Conservation (phyloP, 2,797 vertebrate species). For the Fistularia tabacaria region DNA sequence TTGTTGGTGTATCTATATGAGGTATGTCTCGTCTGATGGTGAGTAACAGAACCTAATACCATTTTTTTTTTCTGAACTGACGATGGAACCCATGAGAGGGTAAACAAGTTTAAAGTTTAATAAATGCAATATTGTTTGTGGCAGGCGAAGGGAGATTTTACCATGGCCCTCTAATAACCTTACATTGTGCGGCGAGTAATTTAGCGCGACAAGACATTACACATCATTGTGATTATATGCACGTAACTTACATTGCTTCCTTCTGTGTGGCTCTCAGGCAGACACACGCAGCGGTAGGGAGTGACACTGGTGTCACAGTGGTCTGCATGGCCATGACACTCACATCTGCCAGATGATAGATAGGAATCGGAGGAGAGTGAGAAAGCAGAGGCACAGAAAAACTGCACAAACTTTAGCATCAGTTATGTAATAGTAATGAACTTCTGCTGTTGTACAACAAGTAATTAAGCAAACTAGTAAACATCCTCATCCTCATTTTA, state of each 20-base stretch:
- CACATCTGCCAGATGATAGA: constrained; percentile 75
- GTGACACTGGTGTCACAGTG: constrained; percentile 74
- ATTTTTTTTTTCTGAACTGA: too few relatives aligned
- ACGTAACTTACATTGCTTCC: constrained; percentile 84
- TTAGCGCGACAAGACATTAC: not conserved
- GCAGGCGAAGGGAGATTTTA: too few relatives aligned
- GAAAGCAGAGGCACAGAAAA: not conserved
- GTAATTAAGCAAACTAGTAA: not conserved
- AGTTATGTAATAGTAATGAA: not conserved
- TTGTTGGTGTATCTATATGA: too few relatives aligned
- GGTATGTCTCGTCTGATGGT: too few relatives aligned
- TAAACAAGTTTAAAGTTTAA: too few relatives aligned
- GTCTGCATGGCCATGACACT: constrained; percentile 87
- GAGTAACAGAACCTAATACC: too few relatives aligned
- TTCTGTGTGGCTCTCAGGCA: constrained; percentile 81
- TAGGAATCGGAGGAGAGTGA: constrained; percentile 14
- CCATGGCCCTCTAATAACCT: not conserved
- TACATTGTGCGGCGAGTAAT: not conserved
- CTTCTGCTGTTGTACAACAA: too few relatives aligned
- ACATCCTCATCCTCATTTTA: constrained; percentile 2
- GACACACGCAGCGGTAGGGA: constrained; percentile 82
- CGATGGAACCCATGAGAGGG: too few relatives aligned
- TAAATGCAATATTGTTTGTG: too few relatives aligned
- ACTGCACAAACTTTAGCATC: not conserved
- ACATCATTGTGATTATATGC: not conserved